A percentile compares a stretch with the other conserved stretches of the same genome.
Conservation (phyloP, 2,113 vertebrate genomes). For the Ochotona princeps region DNA sequence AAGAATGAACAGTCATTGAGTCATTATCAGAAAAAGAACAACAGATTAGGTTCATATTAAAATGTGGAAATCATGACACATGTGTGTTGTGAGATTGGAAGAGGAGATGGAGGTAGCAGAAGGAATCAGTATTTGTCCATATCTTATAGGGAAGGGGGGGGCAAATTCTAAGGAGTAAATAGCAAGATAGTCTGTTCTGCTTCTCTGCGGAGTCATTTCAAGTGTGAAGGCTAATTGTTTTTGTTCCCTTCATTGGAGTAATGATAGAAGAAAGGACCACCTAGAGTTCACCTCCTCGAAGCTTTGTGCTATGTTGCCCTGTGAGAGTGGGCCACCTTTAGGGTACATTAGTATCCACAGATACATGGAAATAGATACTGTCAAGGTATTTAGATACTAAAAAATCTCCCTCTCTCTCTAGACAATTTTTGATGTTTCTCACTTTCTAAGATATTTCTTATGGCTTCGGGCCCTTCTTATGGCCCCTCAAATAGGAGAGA, state of each 20-base stretch:
- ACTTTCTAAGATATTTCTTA: neutral
- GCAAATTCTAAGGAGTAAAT: neutral
- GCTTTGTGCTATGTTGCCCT: neutral
- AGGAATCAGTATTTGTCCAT: no score
- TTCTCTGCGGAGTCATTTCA: neutral
- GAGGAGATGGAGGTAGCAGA: neutral
- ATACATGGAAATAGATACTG: neutral
- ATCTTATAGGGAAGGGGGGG: neutral
- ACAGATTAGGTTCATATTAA: neutral
- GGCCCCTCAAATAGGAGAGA: neutral
- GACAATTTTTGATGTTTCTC: neutral
- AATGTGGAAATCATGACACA: neutral
- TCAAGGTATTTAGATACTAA: neutral
- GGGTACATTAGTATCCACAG: neutral
- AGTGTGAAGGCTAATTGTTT: neutral
- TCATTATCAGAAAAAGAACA: neutral
- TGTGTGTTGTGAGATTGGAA: neutral
- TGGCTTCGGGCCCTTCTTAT: neutral
- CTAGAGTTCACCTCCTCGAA: neutral
- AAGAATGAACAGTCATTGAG: neutral
- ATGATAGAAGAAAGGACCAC: neutral
- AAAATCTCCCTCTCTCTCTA: neutral
- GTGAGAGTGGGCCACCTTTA: neutral
- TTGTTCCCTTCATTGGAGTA: neutral
- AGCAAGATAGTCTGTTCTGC: neutral